A percentile compares a stretch with the other conserved stretches of the same genome.
These are phyloP conservation scores for Rhagonycha lutea DNA, from an alignment of 2,888 invertebrate species.

Conservation along the genomic window DNA sequence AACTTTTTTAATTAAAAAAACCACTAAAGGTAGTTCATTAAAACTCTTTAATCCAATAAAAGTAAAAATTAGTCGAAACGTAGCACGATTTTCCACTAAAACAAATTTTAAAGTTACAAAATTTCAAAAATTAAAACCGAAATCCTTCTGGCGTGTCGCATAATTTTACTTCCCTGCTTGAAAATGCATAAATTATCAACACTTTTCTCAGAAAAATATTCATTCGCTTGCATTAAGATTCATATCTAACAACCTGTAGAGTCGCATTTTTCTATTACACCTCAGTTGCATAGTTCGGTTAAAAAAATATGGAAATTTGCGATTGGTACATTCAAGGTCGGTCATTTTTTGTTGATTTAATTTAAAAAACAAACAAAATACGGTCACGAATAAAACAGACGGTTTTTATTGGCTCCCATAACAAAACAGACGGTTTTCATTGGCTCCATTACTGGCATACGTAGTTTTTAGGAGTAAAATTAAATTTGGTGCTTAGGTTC, in stretches of 20 bases:
- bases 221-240: neutral
- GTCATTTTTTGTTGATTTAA: neutral
- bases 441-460: neutral
- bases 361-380: neutral
- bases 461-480: neutral
- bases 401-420: neutral
- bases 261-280: neutral
- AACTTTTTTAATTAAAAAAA: neutral
- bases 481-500: neutral
- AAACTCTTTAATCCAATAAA: neutral
- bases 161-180: neutral
- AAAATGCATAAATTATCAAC: neutral
- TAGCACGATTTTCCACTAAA: neutral
- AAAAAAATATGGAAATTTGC: neutral
- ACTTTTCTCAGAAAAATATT: neutral
- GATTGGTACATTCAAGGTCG: neutral
- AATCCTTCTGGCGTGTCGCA: neutral
- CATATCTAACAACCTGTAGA: neutral
- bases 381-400: slow-evolving; percentile 3
- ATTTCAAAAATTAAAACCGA: neutral
- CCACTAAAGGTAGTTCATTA: neutral
- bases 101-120: neutral
- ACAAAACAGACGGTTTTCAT: neutral
- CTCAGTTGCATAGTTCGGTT: neutral
- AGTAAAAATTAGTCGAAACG: neutral